Conservation (phyloP, 1,140 invertebrate genomes). For the Drosophila ficusphila region DNA sequence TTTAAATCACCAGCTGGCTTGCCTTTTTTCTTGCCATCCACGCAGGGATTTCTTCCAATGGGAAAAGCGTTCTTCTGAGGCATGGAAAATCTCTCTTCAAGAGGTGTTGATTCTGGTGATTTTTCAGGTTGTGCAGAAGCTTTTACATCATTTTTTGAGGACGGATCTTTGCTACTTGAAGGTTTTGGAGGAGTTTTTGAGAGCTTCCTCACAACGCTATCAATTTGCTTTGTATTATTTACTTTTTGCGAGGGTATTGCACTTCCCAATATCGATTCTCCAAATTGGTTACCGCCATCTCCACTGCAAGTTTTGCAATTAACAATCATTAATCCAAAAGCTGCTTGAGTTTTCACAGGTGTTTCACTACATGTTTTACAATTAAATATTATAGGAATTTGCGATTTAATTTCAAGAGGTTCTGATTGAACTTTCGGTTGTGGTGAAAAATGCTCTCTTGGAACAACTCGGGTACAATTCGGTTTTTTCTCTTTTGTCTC, state of each 20-base stretch:
- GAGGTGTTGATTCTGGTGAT: background rate
- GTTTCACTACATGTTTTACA: background rate
- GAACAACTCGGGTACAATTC: background rate
- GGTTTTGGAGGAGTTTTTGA: background rate
- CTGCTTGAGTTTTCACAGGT: background rate
- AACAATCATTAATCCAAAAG: too few relatives aligned
- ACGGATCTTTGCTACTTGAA: too few relatives aligned
- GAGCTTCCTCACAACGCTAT: background rate
- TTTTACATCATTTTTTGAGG: background rate
- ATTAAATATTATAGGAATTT: background rate
- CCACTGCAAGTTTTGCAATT: background rate
- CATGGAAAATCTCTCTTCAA: background rate
- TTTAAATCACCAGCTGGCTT: too few relatives aligned
- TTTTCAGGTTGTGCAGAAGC: background rate
- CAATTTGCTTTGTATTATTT: background rate
- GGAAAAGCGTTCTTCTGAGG: background rate
- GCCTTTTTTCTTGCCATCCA: background rate
- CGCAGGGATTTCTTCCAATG: background rate
- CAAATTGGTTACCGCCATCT: background rate
- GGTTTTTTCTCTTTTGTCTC: background rate
- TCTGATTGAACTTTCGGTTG: background rate
- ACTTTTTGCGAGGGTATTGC: background rate
- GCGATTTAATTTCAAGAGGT: rapidly evolving
- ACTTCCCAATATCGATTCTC: background rate
- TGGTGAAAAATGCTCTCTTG: background rate